Evolutionary conservation across 2,888 invertebrate species (phyloP), one percentile per base, ranked within the genome.

Genomic region (Cephus nigrinus): DNA sequence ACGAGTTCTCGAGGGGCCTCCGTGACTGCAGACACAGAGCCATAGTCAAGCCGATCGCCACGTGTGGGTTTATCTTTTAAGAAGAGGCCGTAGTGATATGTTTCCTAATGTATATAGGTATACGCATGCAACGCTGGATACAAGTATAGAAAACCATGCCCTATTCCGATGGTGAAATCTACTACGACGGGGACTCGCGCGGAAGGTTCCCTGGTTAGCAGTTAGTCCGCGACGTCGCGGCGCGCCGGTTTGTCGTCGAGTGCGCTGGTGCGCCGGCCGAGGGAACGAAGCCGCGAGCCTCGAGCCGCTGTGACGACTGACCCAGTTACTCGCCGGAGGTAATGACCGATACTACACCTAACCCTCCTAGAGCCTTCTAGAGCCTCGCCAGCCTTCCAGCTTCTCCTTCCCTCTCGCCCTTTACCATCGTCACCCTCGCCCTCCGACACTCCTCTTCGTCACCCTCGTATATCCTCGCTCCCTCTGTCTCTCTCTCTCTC

Each of bases 291-390:
- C 83, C 87, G 87, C 86, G 86, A 87, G 88, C 86, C 89, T 86
- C 88, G 88, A 86, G 88, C 87, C 87, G 75, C 69, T 89, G 89
- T 88, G 91, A 90, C 91, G 91, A 91, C 91, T 91, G 91, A 91
- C 91, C 91, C 86, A 91, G 90, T 91, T 91, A 90, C 89, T 88
- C 87, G 86, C 82, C 84, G 90, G 90, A 91, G 91, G 91, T 91
- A 91, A 91, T 91, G 91, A 91, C 91, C 91, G 91, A 91, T 91
- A 91, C 91, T 89, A 88, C 89, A 88, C 89, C 90, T 88, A 90
- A 89, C 90, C 88, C 90, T 88, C 89, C 88, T 85, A 85, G 84
- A 84, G 79, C 81, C 81, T 78, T 80, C 55, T 55, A 55, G 55
- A 55, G 55, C 80, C 69, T 74, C 74, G 33, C 36, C 34, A 74